Evolutionary conservation across 2,888 invertebrate species (phyloP), one percentile per base, ranked within the genome.

Genomic region (Myopa testacea): DNA sequence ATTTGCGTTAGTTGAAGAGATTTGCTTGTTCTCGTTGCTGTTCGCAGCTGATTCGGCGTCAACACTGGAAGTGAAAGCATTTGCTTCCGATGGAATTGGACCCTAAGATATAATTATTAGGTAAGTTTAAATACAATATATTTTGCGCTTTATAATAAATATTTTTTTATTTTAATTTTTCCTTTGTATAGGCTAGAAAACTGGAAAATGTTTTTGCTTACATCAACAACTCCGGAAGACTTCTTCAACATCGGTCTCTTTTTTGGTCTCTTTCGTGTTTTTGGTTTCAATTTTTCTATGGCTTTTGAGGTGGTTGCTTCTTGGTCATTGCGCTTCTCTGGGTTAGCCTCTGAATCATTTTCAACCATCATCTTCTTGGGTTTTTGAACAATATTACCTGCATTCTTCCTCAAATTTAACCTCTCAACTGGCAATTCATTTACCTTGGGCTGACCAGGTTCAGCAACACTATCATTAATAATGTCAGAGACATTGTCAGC

Each of bases 401-500:
- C 65, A 34, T 65, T 12, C 34, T 65, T 74, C 34, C 50, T 34
- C 6, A 7, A 34, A 19, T 63, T 69, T 45, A 26, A 16, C 8
- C 45, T 69, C 26, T 55, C 16, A 4, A 40, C 14, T 19, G 45
- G 6, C 2, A 10, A 60, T 6, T 60, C 12, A 60, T 45, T 62
- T 8, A 16, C 34, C 45, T 60, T 62, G 12, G 45, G 19, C 16
- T 78, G 78, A 45, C 81, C 76, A 19, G 81, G 81, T 6, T 78
- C 75, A 5, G 79, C 80, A 73, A 78, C 76, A 12, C 76, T 65
- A 3, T 16, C 76, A 55, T 79, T 77, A 16, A 2, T 12, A 65
- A 62, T 19, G 16, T 80, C 72, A 63, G 78, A 81, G 16, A 78
- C 70, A 76, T 80, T 60, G 19, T 68, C 65, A 10, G 75, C 75